Evolutionary conservation across 2,888 invertebrate species (phyloP).

Genomic region (Dicycla oo): DNA sequence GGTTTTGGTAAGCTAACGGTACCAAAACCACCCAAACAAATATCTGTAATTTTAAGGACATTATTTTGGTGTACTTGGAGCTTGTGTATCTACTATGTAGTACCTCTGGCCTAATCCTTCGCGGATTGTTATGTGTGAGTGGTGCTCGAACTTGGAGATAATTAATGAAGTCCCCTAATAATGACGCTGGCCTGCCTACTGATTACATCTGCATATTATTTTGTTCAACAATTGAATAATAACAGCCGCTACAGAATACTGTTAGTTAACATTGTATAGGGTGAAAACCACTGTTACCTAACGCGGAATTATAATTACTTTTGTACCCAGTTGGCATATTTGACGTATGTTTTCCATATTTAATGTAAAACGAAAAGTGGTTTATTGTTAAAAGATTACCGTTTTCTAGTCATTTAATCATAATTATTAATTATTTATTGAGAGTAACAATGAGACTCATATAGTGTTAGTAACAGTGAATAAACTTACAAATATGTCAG

Average conservation of each 20-base stretch:
- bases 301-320: neutral
- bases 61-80: neutral
- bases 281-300: constrained; percentile 35
- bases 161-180: neutral
- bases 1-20: neutral
- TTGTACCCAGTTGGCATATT: neutral
- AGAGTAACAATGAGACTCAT: no score
- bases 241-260: constrained; percentile 47
- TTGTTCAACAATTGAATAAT: constrained; percentile 61
- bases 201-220: constrained; percentile 38
- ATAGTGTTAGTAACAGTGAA: no score
- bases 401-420: no score
- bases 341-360: neutral
- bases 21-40: neutral
- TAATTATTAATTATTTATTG: no score
- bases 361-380: neutral
- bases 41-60: neutral
- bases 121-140: neutral
- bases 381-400: neutral
- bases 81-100: neutral
- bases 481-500: no score
- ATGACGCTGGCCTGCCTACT: constrained; percentile 3
- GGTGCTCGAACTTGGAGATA: neutral
- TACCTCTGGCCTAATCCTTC: neutral
- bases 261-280: constrained; percentile 37